phyloP scores from a whole-genome alignment of 2,888 invertebrate species.

The Agonopterix alstromeriana region DNA sequence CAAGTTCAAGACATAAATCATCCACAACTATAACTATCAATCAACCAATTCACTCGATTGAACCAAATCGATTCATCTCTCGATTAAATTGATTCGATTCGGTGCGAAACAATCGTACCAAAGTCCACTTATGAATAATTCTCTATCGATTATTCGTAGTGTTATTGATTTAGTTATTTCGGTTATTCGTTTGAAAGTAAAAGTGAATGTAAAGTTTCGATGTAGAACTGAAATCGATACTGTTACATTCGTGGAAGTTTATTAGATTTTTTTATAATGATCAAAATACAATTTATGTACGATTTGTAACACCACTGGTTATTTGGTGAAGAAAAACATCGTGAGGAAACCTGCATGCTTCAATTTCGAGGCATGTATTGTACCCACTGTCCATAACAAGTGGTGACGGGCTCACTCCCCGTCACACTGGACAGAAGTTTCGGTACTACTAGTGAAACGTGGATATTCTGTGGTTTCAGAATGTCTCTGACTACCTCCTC shows the following conservation, averaged over 20 bases:
- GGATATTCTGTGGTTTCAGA: too few relatives aligned
- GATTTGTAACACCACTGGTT: too few relatives aligned
- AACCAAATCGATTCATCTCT: conserved; percentile 62
- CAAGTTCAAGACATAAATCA: conserved; percentile 60
- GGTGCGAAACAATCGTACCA: conserved; percentile 47
- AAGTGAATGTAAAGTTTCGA: conserved; percentile 11
- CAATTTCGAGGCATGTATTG: too few relatives aligned
- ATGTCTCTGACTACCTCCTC: too few relatives aligned
- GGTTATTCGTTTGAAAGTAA: conserved; percentile 15
- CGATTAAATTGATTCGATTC: conserved; percentile 46
- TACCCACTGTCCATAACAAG: too few relatives aligned
- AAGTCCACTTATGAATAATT: conserved; percentile 42
- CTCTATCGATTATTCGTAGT: conserved; percentile 28
- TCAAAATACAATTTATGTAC: too few relatives aligned
- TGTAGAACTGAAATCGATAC: not conserved
- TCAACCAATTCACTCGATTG: conserved; percentile 57
- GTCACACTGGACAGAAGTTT: too few relatives aligned
- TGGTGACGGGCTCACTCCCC: too few relatives aligned
- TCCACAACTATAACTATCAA: conserved; percentile 48
- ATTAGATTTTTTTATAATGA: too few relatives aligned
- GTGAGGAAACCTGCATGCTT: too few relatives aligned
- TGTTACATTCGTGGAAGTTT: not conserved
- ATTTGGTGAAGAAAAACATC: too few relatives aligned
- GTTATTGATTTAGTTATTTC: conserved; percentile 29
- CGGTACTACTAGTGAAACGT: too few relatives aligned